Evolutionary conservation across 2,113 vertebrate genomes (phyloP).

Genomic region (Istiophorus platypterus): DNA sequence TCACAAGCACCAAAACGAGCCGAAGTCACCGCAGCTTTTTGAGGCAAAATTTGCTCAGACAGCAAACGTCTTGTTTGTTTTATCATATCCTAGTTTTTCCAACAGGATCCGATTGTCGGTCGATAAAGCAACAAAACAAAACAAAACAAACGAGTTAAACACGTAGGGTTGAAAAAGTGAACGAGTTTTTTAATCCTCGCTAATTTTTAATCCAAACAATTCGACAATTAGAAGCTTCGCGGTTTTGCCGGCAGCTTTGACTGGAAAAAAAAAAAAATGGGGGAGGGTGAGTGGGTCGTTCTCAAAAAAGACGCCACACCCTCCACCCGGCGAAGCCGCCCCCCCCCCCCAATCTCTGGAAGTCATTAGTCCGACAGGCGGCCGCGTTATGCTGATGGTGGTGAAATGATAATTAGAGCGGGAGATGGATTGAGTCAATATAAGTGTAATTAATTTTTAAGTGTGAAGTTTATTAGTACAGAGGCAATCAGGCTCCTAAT

Average conservation of each 20-base stretch:
- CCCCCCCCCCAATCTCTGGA: conserved; percentile 48
- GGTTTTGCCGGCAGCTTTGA: background rate
- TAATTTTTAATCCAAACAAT: background rate
- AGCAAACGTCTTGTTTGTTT: too few relatives aligned
- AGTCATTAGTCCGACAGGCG: conserved; percentile 67
- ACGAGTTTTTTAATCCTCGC: background rate
- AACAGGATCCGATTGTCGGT: too few relatives aligned
- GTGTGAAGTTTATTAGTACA: conserved; percentile 81
- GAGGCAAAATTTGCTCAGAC: background rate
- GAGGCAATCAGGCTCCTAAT: conserved; percentile 81
- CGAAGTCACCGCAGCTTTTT: background rate
- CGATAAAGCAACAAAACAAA: too few relatives aligned
- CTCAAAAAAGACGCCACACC: background rate
- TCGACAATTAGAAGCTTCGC: too few relatives aligned
- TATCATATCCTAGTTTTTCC: too few relatives aligned
- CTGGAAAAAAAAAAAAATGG: background rate
- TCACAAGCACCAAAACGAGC: too few relatives aligned
- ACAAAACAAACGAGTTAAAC: too few relatives aligned
- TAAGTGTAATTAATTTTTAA: conserved; percentile 83
- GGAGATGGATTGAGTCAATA: conserved; percentile 80
- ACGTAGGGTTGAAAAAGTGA: too few relatives aligned
- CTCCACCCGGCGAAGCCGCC: conserved; percentile 13
- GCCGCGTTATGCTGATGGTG: conserved; percentile 69
- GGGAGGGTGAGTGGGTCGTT: too few relatives aligned
- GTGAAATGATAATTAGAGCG: conserved; percentile 79